These are phyloP conservation scores for Amia ocellicauda DNA, from an alignment of 2,113 vertebrate genomes.

Conservation along the genomic window DNA sequence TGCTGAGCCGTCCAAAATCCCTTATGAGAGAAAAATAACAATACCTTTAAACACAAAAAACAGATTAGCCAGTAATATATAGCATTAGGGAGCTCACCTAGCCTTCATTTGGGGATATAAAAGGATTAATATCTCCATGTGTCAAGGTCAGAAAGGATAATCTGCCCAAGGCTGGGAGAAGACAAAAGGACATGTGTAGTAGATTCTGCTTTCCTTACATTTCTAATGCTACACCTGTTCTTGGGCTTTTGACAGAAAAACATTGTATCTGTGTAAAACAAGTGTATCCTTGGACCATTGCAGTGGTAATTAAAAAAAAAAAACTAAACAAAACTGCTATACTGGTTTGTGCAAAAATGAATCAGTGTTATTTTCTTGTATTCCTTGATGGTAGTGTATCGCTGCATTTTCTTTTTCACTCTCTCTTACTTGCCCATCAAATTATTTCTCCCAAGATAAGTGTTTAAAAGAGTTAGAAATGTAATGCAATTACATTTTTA, in stretches of 20 bases:
- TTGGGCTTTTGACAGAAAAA: constrained; percentile 23
- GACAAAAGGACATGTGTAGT: constrained; percentile 39
- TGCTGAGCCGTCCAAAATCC: constrained; percentile 33
- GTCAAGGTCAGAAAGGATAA: constrained; percentile 56
- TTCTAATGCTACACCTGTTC: constrained; percentile 31
- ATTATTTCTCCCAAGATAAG: too few relatives aligned
- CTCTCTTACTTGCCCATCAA: too few relatives aligned
- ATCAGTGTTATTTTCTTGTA: too few relatives aligned
- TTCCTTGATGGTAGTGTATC: too few relatives aligned
- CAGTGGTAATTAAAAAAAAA: too few relatives aligned
- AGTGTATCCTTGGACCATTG: background rate
- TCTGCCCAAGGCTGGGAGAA: constrained; percentile 49
- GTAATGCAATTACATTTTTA: too few relatives aligned
- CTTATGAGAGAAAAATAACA: too few relatives aligned
- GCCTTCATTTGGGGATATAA: constrained; percentile 45
- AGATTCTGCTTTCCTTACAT: constrained; percentile 37
- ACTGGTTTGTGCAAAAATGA: too few relatives aligned
- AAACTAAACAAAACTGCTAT: too few relatives aligned
- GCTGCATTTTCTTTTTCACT: too few relatives aligned
- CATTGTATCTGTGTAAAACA: constrained; percentile 13
- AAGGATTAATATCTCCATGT: constrained; percentile 39
- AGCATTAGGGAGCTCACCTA: constrained; percentile 37
- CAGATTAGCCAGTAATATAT: constrained; percentile 39
- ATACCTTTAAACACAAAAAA: constrained; percentile 12
- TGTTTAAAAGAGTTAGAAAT: too few relatives aligned